These are phyloP conservation scores for Paraplagusia blochii DNA, from an alignment of 2,113 vertebrate species.

Conservation along the genomic window DNA sequence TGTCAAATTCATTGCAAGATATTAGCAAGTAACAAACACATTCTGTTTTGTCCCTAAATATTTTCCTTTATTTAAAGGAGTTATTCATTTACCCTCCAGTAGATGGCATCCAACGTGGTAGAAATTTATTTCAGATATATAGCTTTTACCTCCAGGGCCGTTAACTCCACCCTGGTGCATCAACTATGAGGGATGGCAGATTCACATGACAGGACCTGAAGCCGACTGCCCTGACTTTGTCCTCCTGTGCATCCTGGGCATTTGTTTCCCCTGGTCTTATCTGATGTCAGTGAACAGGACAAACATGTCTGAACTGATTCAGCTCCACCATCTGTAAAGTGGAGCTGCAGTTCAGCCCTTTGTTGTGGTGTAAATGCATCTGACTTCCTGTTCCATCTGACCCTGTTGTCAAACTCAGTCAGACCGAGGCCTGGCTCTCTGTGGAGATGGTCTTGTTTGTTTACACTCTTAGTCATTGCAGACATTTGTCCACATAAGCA, in stretches of 20 bases:
- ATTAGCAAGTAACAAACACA: too few species aligned
- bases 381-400: conserved; percentile 30
- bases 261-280: conserved; percentile 30
- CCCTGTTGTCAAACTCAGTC: conserved; percentile 6
- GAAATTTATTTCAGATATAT: too few species aligned
- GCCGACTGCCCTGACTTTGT: not conserved
- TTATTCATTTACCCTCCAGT: too few species aligned
- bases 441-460: not conserved
- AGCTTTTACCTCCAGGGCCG: too few species aligned
- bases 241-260: conserved; percentile 3
- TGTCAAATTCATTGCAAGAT: too few species aligned
- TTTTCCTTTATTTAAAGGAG: too few species aligned
- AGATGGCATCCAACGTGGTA: too few species aligned
- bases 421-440: not conserved
- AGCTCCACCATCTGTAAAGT: conserved; percentile 42
- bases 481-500: not conserved
- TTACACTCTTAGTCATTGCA: not conserved
- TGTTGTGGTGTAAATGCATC: conserved; percentile 32
- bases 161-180: too few species aligned
- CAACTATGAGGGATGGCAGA: too few species aligned
- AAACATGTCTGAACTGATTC: conserved; percentile 43
- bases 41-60: too few species aligned
- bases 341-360: conserved; percentile 30
- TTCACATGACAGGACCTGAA: too few species aligned
- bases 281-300: conserved; percentile 37